These are phyloP conservation scores for Montipora sp. DNA, from an alignment of 64 coral and sea anemone genomes.

Conservation along the genomic window DNA sequence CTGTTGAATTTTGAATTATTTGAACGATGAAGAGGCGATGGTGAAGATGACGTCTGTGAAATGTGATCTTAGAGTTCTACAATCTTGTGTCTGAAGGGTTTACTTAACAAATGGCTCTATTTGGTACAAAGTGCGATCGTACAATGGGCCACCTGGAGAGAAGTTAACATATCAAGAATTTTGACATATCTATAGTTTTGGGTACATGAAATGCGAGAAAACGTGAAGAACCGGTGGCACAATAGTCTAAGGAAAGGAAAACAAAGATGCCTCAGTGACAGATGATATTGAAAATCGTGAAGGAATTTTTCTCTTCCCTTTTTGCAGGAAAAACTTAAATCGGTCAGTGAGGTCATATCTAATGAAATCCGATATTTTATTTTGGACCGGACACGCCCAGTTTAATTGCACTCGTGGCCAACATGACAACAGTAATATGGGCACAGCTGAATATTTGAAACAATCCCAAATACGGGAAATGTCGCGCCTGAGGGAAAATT, in stretches of 20 bases:
- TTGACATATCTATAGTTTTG: no score
- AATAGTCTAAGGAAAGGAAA: neutral
- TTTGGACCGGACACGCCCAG: neutral
- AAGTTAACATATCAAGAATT: no score
- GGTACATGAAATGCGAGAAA: no score
- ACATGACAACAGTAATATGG: neutral
- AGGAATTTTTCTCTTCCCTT: neutral
- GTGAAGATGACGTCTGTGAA: no score
- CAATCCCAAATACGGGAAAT: neutral
- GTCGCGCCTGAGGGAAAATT: neutral
- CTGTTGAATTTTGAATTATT: no score
- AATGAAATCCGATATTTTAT: neutral
- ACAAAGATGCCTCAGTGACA: neutral
- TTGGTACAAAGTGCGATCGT: no score
- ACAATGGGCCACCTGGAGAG: no score
- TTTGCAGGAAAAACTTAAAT: neutral
- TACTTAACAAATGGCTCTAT: no score
- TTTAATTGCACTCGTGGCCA: neutral
- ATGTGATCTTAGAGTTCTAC: no score
- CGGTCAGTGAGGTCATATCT: neutral
- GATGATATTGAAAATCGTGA: neutral
- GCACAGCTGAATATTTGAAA: constrained; percentile 1
- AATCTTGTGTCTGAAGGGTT: no score
- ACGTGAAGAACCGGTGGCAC: no score
- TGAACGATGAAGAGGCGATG: no score